Conservation (phyloP, 2,113 vertebrate genomes). For the Anseranas semipalmata region DNA sequence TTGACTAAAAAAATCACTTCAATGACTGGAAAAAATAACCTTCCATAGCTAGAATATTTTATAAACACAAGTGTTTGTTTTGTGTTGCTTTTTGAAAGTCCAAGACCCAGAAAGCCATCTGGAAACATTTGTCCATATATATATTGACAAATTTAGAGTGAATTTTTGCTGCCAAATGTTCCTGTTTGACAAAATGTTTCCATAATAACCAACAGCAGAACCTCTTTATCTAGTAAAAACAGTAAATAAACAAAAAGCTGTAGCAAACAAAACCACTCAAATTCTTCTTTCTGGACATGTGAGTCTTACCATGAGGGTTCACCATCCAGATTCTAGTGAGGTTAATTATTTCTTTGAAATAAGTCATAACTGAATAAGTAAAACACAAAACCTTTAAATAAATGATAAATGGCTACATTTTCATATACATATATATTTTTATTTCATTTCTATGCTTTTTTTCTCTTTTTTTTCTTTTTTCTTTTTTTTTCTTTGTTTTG, state of each 20-base stretch:
- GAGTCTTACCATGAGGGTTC: neutral
- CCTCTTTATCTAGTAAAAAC: neutral
- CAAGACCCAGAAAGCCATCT: slow-evolving; percentile 28
- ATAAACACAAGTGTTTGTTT: slow-evolving; percentile 25
- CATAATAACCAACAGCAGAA: slow-evolving; percentile 3
- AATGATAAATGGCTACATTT: neutral
- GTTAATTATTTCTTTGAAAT: neutral
- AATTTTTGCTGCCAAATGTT: slow-evolving; percentile 39
- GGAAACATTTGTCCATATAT: slow-evolving; percentile 54
- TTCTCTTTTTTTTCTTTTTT: neutral
- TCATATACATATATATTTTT: neutral
- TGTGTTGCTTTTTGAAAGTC: slow-evolving; percentile 26
- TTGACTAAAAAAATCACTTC: slow-evolving; percentile 25
- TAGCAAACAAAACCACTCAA: neutral
- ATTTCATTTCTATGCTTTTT: neutral
- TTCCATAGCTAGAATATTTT: slow-evolving; percentile 36
- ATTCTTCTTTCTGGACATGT: neutral
- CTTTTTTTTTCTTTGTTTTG: neutral
- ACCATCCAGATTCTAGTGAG: neutral
- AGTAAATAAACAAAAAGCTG: slow-evolving; percentile 28
- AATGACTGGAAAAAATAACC: slow-evolving; percentile 20
- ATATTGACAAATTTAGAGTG: slow-evolving; percentile 44
- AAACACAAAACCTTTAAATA: neutral
- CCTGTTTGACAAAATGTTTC: slow-evolving; percentile 35
- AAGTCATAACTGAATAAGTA: neutral